Evolutionary conservation across 1,140 invertebrate genomes (phyloP).

Genomic region (Caenorhabditis tropicalis): DNA sequence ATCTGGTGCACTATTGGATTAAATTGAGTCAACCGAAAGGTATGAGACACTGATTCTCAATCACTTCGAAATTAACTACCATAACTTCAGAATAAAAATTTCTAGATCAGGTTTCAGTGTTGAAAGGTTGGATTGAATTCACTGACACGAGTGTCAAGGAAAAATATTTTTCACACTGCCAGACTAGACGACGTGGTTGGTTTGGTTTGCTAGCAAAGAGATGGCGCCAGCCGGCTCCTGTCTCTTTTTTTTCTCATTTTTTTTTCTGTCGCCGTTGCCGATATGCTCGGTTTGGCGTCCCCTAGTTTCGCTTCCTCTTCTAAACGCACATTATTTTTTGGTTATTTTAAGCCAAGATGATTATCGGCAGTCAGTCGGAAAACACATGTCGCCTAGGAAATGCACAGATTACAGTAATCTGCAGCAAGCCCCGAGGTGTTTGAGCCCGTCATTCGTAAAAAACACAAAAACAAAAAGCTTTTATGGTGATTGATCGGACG

Average conservation of each 20-base stretch:
- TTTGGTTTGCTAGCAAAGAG: not conserved
- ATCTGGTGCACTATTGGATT: not conserved
- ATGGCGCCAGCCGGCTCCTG: not conserved
- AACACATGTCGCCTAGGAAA: conserved; percentile 8
- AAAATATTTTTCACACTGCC: conserved; percentile 18
- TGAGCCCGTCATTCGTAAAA: not conserved
- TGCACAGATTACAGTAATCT: conserved; percentile 38
- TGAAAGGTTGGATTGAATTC: not conserved
- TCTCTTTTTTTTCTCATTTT: not conserved
- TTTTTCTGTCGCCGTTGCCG: not conserved
- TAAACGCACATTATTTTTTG: not conserved
- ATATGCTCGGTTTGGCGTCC: not conserved
- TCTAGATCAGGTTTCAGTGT: not conserved
- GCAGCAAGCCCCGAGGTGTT: not conserved
- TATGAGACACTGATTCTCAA: too few relatives aligned
- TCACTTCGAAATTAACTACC: too few relatives aligned
- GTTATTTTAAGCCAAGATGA: too few relatives aligned
- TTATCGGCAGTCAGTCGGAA: too few relatives aligned
- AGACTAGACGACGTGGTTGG: conserved; percentile 22
- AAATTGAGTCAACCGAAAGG: too few relatives aligned
- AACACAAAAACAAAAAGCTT: not conserved
- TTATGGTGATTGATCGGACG: conserved; percentile 5
- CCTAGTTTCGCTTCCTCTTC: not conserved
- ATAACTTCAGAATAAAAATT: too few relatives aligned
- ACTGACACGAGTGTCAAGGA: not conserved